These are phyloP conservation scores for Periplaneta americana DNA, from an alignment of 1,140 invertebrate species.

Conservation along the genomic window DNA sequence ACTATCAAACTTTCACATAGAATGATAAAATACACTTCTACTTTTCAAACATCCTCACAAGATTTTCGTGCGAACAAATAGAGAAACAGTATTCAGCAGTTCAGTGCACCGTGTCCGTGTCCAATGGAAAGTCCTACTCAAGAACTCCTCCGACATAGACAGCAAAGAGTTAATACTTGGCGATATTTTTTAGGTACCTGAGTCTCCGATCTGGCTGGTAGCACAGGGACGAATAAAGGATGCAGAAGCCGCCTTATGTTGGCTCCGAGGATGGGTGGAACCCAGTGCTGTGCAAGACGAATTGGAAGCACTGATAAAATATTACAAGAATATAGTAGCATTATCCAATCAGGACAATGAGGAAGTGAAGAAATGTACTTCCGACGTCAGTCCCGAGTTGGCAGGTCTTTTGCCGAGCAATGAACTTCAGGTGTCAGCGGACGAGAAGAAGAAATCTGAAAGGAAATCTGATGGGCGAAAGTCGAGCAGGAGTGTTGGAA, in stretches of 20 bases:
- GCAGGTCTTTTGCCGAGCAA: not conserved
- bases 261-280: slow-evolving; percentile 59
- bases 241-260: slow-evolving; percentile 49
- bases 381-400: not conserved
- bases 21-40: too few species aligned
- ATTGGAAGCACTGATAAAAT: not conserved
- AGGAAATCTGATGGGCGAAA: not conserved
- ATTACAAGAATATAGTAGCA: not conserved
- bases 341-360: not conserved
- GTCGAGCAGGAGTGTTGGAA: not conserved
- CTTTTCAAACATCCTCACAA: too few species aligned
- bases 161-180: too few species aligned
- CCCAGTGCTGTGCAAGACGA: slow-evolving; percentile 40
- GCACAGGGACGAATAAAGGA: slow-evolving; percentile 36
- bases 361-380: not conserved
- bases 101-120: too few species aligned
- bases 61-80: too few species aligned
- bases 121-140: too few species aligned
- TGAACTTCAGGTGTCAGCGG: not conserved
- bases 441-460: not conserved
- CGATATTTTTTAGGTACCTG: too few species aligned
- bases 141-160: too few species aligned
- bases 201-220: slow-evolving; percentile 59
- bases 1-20: too few species aligned
- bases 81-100: too few species aligned